Conservation (phyloP, 2,888 invertebrate species). For the Listrodromus nycthemerus region DNA sequence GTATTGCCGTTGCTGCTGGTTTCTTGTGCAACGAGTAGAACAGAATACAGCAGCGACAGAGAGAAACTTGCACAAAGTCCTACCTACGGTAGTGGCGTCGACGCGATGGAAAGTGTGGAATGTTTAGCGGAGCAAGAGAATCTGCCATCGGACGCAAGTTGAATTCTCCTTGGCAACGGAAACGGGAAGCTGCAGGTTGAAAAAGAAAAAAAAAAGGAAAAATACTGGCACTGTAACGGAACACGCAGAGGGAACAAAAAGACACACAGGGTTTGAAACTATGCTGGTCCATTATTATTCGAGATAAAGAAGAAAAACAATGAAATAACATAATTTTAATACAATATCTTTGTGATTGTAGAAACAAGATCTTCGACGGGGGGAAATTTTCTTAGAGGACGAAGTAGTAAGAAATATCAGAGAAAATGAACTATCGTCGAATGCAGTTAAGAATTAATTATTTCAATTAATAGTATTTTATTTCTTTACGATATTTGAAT, state of each 20-base stretch:
- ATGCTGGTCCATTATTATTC: background rate
- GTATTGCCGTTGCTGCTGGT: slow-evolving; percentile 25
- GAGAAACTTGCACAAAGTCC: slow-evolving; percentile 29
- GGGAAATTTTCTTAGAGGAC: background rate
- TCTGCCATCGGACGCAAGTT: slow-evolving; percentile 13
- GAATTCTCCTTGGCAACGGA: slow-evolving; percentile 25
- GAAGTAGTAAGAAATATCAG: background rate
- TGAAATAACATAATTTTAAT: background rate
- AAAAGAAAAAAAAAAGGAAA: slow-evolving; percentile 3
- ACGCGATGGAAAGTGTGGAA: slow-evolving; percentile 53
- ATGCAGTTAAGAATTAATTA: background rate
- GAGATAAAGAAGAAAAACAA: background rate
- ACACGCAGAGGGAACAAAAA: slow-evolving; percentile 7
- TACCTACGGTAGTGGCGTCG: slow-evolving; percentile 9
- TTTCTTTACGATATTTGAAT: background rate
- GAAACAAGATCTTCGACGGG: background rate
- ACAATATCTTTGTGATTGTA: background rate
- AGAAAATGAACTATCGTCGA: background rate
- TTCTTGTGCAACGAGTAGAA: slow-evolving; percentile 33
- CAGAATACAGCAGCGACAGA: slow-evolving; percentile 1
- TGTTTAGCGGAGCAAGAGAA: slow-evolving; percentile 56
- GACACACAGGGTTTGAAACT: slow-evolving; percentile 21
- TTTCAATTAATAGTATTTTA: background rate
- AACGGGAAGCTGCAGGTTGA: slow-evolving; percentile 16
- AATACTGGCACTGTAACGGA: background rate